Evolutionary conservation across 2,797 vertebrate genomes (phyloP).

Genomic region (Neosalanx taihuensis): DNA sequence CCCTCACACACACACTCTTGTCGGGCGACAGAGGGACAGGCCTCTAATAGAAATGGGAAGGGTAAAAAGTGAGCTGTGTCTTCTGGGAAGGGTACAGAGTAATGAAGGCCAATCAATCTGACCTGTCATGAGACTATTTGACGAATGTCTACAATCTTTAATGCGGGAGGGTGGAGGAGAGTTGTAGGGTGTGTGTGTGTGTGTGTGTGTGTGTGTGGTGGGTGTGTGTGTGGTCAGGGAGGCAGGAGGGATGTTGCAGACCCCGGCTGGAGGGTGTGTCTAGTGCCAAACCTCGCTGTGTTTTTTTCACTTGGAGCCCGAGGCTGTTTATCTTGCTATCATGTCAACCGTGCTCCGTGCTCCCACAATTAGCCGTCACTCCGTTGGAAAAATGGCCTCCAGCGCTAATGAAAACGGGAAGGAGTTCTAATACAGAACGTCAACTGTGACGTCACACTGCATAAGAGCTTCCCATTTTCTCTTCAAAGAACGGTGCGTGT

Average conservation of each 20-base stretch:
- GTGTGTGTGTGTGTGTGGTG: neutral
- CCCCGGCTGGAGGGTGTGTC: neutral
- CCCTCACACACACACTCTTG: neutral
- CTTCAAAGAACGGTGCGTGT: neutral
- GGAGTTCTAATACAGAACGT: constrained; percentile 9
- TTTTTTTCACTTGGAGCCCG: constrained; percentile 1
- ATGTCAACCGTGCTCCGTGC: constrained; percentile 5
- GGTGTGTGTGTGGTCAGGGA: neutral
- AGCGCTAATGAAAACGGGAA: constrained; percentile 25
- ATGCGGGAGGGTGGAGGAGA: neutral
- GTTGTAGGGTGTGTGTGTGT: neutral
- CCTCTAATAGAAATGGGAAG: neutral
- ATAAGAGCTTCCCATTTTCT: neutral
- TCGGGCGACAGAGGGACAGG: neutral
- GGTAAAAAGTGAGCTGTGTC: neutral
- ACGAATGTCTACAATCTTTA: neutral
- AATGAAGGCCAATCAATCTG: constrained; percentile 2
- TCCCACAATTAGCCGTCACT: constrained; percentile 24
- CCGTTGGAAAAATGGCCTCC: constrained; percentile 12
- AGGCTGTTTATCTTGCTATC: constrained; percentile 21
- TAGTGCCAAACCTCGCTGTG: neutral
- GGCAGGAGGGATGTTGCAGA: neutral
- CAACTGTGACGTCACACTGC: neutral
- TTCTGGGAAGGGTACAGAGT: neutral
- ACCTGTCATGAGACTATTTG: constrained; percentile 1